Evolutionary conservation across 2,888 invertebrate genomes (phyloP), one percentile per base, ranked within the genome.

Genomic region (Troides aeacus): DNA sequence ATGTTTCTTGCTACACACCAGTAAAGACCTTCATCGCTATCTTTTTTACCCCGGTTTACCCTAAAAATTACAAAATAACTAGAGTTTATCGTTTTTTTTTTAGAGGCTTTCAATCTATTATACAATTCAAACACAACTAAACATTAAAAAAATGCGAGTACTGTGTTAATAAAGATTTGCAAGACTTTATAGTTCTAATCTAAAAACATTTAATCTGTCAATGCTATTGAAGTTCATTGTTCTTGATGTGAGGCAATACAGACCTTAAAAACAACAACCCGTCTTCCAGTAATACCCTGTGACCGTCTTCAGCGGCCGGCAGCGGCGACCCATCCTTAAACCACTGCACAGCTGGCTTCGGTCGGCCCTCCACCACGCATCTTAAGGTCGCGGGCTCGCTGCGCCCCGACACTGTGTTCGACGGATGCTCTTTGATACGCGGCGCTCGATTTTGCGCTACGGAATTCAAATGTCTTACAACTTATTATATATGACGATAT

Each of bases 371-470:
- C 7, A 99, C 99, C 83, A 98, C 98, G 89, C 99, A 99, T 92
- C 99, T 97, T 78, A 99, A 93, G 65, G 99, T 99, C 66, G 98
- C 99, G 39, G 99, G 99, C 82, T 99, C 98, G 88, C 98, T 98
- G 87, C 97, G 97, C 71, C 98, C 97, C 63, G 99, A 99, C 74
- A 98, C 97, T 80, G 98, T 97, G 93, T 99, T 99, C 72, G 97
- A 96, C 62, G 99, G 99, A 90, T 99, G 99, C 87, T 99, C 99
- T 77, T 97, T 97, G 91, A 99, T 99, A 75, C 97, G 95, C 6
- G 99, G 99, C 65, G 97, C 96, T 84, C 97, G 95, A 86, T 95
- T 96, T 94, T 97, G 97, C 81, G 95, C 97, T 97, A 94, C 1
- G 12, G 2, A 23, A 58, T 15, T 12, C 23, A 23, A 56, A 21